Base-by-base conservation (phyloP, 1,140 invertebrate genomes). In the Ostrea edulis region DNA sequence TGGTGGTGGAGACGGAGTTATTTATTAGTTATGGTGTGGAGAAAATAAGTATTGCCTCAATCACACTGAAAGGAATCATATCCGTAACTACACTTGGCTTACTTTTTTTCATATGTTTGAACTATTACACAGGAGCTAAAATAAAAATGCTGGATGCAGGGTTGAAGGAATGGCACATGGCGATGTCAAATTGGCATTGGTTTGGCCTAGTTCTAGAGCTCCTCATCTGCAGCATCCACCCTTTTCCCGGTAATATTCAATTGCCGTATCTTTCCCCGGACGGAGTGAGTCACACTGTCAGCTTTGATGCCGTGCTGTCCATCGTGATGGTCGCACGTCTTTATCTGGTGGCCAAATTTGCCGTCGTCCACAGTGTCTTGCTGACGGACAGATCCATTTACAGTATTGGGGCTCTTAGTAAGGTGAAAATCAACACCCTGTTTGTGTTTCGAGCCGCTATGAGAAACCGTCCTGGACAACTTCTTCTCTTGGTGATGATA, bases 361-460 rank as follows among this genome's bases (percentile, higher is more conserved):
- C 94, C 29, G 92, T 95, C 54, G 92, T 94, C 29, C 93, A 95
- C 89, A 95, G 94, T 84, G 90, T 91, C n/a, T 87, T 95, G 7
- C 91, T 94, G 55, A 93, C 93, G 0, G 94, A 95, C 89, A 92
- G 93, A 9, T 93, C 94, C 11, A 94, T 93, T 0, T 93, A 93
- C 71, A 94, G 94, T 87, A 92, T 95, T 29, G 94, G 94, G 29
- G 94, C 94, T 5, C 91, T 95, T 0, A 95, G 94, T 85, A 93
- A 94, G 53, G 94, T 95, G 0, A 93, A 94, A 85, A 94, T 95
- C 54, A 94, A 93, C 86, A 90, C 92, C 17, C 83, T 90, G 22
- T 95, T 95, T 89, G 93, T 95, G 2, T 94, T 95, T 88, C 94
- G 94, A 86, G 92, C 94, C 11, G 91, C 93, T 0, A 95, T 95